Evolutionary conservation across 2,113 vertebrate species (phyloP).

Genomic region (Candoia aspera): DNA sequence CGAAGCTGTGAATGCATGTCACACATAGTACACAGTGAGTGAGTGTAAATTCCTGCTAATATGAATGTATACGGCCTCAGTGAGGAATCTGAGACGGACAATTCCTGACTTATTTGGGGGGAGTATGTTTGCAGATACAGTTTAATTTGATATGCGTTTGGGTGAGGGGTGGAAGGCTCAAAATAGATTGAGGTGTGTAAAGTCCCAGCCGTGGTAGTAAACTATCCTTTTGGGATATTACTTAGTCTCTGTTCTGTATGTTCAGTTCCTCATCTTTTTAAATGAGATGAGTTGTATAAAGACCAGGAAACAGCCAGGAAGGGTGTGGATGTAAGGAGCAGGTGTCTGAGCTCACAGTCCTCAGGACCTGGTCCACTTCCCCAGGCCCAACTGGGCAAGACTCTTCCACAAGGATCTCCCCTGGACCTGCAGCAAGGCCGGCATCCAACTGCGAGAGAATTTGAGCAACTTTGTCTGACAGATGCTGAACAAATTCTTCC

Average conservation of each 20-base stretch:
- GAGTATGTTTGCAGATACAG: neutral
- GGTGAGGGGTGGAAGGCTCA: neutral
- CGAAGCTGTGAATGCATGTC: neutral
- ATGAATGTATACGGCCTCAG: neutral
- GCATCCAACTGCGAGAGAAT: too few relatives aligned
- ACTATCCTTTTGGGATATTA: neutral
- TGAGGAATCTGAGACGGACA: neutral
- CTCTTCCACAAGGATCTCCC: too few relatives aligned
- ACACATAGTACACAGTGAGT: neutral
- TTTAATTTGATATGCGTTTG: neutral
- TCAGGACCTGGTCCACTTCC: too few relatives aligned
- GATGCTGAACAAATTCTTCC: too few relatives aligned
- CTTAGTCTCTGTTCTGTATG: conserved; percentile 27
- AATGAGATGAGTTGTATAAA: conserved; percentile 48
- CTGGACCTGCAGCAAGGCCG: too few relatives aligned
- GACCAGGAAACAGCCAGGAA: conserved; percentile 42
- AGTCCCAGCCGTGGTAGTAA: neutral
- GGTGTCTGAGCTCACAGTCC: too few relatives aligned
- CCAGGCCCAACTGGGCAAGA: too few relatives aligned
- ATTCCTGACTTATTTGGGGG: neutral
- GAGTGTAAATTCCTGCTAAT: neutral
- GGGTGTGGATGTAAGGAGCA: too few relatives aligned
- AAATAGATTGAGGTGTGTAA: neutral
- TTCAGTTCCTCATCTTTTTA: conserved; percentile 62
- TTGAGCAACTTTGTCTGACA: too few relatives aligned